Conservation (phyloP, 2,888 invertebrate species). For the Perithous albicinctus region DNA sequence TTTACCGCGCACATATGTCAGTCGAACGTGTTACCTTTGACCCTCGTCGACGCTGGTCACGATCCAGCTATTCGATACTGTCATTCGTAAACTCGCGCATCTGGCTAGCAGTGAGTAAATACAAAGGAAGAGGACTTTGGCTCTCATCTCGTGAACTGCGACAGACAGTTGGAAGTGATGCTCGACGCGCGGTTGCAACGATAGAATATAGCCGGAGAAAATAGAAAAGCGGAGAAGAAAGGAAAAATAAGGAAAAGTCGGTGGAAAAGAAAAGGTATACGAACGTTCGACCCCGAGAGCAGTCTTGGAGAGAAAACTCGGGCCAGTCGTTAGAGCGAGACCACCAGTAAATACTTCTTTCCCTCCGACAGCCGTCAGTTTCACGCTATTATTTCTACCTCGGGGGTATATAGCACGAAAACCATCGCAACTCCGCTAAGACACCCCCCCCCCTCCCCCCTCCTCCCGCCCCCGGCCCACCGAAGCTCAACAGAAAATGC, state of each 20-base stretch:
- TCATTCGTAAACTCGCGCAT: slow-evolving; percentile 53
- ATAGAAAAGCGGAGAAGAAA: slow-evolving; percentile 57
- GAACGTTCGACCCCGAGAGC: slow-evolving; percentile 57
- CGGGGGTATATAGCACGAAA: slow-evolving; percentile 21
- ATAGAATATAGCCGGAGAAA: slow-evolving; percentile 75
- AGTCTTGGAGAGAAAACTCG: slow-evolving; percentile 64
- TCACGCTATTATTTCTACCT: slow-evolving; percentile 74
- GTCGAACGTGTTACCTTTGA: slow-evolving; percentile 48
- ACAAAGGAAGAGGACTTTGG: slow-evolving; percentile 68
- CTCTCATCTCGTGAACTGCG: slow-evolving; percentile 66
- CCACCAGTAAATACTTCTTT: slow-evolving; percentile 64
- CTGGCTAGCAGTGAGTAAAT: slow-evolving; percentile 58
- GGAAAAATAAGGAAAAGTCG: slow-evolving; percentile 39
- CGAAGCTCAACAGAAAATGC: slow-evolving; percentile 2
- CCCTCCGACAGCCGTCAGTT: slow-evolving; percentile 73
- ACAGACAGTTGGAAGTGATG: slow-evolving; percentile 77
- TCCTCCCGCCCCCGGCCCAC: too few species aligned
- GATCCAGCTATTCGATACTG: slow-evolving; percentile 46
- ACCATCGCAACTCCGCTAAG: slow-evolving; percentile 30
- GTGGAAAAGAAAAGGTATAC: slow-evolving; percentile 21
- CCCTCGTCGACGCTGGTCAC: slow-evolving; percentile 39
- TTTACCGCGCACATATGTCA: not conserved
- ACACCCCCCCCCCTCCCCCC: too few species aligned
- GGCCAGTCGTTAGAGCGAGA: slow-evolving; percentile 68
- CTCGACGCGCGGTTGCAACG: slow-evolving; percentile 72